Evolutionary conservation across 2,797 vertebrate species (phyloP).

Genomic region (Pogoniulus pusillus): DNA sequence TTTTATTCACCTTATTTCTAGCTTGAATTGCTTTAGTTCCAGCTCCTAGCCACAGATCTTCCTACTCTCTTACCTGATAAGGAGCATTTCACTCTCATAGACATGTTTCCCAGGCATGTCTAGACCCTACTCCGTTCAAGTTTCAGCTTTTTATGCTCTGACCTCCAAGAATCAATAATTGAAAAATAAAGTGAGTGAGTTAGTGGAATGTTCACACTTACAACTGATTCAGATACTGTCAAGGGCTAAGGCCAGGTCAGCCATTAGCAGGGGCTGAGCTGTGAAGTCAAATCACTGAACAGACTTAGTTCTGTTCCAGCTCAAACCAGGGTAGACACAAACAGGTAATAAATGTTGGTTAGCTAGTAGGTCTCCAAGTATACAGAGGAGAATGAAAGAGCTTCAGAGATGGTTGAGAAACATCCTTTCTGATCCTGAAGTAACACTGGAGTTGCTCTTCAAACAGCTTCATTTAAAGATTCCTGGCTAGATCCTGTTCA

Average conservation of each 20-base stretch:
- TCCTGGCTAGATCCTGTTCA: neutral
- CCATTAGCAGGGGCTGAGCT: too few relatives aligned
- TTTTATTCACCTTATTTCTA: neutral
- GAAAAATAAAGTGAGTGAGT: neutral
- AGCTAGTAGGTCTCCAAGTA: neutral
- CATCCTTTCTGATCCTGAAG: neutral
- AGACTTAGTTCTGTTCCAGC: too few relatives aligned
- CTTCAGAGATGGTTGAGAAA: neutral
- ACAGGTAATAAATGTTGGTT: neutral
- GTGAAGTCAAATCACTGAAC: too few relatives aligned
- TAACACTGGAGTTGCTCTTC: neutral
- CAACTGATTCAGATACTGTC: neutral
- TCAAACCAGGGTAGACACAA: neutral
- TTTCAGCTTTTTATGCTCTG: neutral
- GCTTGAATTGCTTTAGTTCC: neutral
- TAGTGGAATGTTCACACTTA: neutral
- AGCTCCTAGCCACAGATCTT: neutral
- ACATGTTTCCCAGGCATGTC: neutral
- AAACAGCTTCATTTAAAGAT: neutral
- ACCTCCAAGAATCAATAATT: neutral
- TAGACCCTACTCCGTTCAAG: neutral
- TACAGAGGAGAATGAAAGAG: neutral
- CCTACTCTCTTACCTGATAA: neutral
- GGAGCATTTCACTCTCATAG: neutral
- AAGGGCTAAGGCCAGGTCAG: too few relatives aligned